Conservation (phyloP, 2,113 vertebrate species). For the Melanocharis versteri region DNA sequence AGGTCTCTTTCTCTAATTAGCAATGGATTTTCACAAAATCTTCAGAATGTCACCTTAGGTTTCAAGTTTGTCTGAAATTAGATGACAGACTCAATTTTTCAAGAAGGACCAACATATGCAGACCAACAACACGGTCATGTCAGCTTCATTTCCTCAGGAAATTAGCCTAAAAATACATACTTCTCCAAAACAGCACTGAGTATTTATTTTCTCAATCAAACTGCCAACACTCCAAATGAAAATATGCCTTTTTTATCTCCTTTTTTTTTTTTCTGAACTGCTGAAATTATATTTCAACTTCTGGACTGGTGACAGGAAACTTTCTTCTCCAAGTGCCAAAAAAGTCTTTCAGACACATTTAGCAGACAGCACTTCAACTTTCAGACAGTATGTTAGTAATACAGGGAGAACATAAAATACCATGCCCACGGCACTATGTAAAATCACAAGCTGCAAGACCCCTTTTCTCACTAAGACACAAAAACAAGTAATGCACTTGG, state of each 20-base stretch:
- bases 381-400: not conserved
- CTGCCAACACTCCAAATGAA: not conserved
- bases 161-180: not conserved
- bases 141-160: slow-evolving; percentile 4
- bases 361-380: not conserved
- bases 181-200: not conserved
- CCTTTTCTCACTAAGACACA: not conserved
- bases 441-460: not conserved
- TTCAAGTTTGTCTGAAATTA: not conserved
- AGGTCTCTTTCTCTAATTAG: not conserved
- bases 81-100: not conserved
- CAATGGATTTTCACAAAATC: not conserved
- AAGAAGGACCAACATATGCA: not conserved
- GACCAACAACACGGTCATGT: fast-evolving
- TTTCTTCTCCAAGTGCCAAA: not conserved
- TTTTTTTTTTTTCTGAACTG: not conserved
- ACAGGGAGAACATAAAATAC: not conserved
- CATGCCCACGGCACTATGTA: not conserved
- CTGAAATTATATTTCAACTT: not conserved
- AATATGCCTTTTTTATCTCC: not conserved
- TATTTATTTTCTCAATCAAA: not conserved
- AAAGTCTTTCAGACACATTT: not conserved
- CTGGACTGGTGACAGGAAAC: not conserved
- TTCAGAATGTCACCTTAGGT: not conserved
- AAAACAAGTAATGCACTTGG: not conserved